Evolutionary conservation across 2,113 vertebrate species (phyloP), one percentile per base, ranked within the genome.

Genomic region (Bucco capensis): DNA sequence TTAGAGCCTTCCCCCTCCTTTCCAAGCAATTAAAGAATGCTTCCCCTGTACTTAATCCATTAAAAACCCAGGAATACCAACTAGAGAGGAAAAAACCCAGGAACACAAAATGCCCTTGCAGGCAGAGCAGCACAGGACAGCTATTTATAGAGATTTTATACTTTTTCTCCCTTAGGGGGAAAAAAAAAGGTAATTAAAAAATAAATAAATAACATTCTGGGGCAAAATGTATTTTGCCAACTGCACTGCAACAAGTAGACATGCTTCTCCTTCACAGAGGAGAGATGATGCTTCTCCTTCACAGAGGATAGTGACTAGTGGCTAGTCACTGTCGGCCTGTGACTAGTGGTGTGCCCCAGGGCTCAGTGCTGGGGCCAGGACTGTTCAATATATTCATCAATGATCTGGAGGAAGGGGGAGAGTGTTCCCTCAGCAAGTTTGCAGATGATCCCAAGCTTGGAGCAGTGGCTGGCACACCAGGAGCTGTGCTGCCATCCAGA

Each of bases 41-140:
- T 93, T 94, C 57, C 72, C 93, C 77, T 92, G 76, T 86, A 54
- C 75, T 96, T 96, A 94, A 97, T 95, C 91, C 91, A 95, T 94
- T 91, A 90, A 82, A 93, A 95, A 77, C 1, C n/a, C n/a, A n/a
- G n/a, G n/a, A n/a, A n/a, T n/a, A n/a, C n/a, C n/a, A n/a, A n/a
- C n/a, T n/a, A n/a, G n/a, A n/a, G n/a, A n/a, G n/a, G n/a, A n/a
- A n/a, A n/a, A n/a, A n/a, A n/a, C n/a, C n/a, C n/a, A n/a, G n/a
- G n/a, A n/a, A n/a, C n/a, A n/a, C n/a, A n/a, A n/a, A n/a, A n/a
- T 46, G 81, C 76, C 73, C 75, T 79, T 71, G 62, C 14, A 88
- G 84, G 79, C 90, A 94, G 71, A 93, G 76, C 35, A 53, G 38
- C n/a, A 81, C 87, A 81, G 73, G 47, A 19, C 44, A 46, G 78